A percentile compares a stretch with the other conserved stretches of the same genome.
Evolutionary conservation across 2,888 invertebrate genomes (phyloP).

Genomic region (Cataglyphis rosenhaueri): DNA sequence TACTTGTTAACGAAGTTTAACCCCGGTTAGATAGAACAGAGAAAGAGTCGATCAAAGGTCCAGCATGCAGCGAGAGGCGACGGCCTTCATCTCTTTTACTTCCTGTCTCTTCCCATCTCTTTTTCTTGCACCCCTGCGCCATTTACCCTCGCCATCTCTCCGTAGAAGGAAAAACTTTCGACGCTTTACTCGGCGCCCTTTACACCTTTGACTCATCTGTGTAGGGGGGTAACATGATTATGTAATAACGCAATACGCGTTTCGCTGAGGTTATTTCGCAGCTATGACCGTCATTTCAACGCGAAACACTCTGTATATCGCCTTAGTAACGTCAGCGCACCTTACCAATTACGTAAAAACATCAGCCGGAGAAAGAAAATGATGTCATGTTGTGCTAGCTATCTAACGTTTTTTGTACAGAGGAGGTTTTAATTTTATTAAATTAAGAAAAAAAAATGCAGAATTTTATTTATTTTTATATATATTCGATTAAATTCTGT

Average conservation of each 20-base stretch:
- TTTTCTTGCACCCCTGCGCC: slow-evolving; percentile 5
- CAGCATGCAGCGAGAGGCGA: slow-evolving; percentile 62
- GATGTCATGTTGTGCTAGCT: not conserved
- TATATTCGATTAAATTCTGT: not conserved
- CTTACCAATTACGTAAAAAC: slow-evolving; percentile 30
- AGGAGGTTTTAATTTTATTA: not conserved
- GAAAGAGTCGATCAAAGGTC: slow-evolving; percentile 77
- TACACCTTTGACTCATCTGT: slow-evolving; percentile 46
- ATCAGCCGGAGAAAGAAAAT: slow-evolving; percentile 3
- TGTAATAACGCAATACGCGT: slow-evolving; percentile 43
- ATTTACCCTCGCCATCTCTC: slow-evolving; percentile 23
- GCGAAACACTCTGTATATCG: slow-evolving; percentile 7
- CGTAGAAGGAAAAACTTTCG: slow-evolving; percentile 44
- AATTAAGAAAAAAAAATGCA: not conserved
- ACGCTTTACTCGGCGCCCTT: slow-evolving; percentile 40
- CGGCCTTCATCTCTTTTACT: slow-evolving; percentile 48
- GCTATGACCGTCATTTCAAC: slow-evolving; percentile 23
- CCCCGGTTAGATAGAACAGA: slow-evolving; percentile 70
- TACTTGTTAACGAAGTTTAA: slow-evolving; percentile 81
- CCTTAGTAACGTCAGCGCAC: slow-evolving; percentile 6
- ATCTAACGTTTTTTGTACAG: not conserved
- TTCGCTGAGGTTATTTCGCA: slow-evolving; percentile 38
- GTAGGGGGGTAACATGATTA: slow-evolving; percentile 36
- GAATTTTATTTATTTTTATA: not conserved
- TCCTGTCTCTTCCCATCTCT: not conserved